These are phyloP conservation scores for Haliclona indistincta DNA, from an alignment of 37 sponge, comb jelly and placozoan species.

Conservation along the genomic window DNA sequence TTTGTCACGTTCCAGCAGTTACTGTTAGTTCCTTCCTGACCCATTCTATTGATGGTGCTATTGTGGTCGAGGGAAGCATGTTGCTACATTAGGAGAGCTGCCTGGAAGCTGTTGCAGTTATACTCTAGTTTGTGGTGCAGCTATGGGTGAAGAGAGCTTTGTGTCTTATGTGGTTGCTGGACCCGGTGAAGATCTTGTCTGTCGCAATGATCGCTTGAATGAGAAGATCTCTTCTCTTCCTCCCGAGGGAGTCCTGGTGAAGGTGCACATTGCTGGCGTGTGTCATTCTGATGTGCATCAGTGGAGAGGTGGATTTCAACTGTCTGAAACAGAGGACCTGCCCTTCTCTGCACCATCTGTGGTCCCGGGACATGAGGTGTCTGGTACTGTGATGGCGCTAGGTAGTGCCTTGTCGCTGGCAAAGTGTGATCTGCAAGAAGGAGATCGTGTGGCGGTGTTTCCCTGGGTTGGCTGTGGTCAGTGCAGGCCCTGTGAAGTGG, in stretches of 20 bases:
- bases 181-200: conserved; percentile 14
- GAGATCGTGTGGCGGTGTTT: conserved; percentile 46
- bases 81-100: no score
- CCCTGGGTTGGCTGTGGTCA: conserved; percentile 48
- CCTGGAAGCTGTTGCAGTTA: no score
- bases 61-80: no score
- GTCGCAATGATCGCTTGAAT: conserved; percentile 3
- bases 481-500: conserved; percentile 30
- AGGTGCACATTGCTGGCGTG: conserved; percentile 23
- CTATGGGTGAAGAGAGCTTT: no score
- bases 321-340: conserved; percentile 1
- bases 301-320: not conserved
- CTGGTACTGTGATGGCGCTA: conserved; percentile 26
- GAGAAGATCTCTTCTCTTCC: conserved; percentile 4
- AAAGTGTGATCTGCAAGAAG: not conserved
- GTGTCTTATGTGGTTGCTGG: not conserved
- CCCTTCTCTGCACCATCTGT: conserved; percentile 18
- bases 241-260: conserved; percentile 30
- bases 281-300: conserved; percentile 20
- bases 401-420: not conserved
- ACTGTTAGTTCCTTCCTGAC: no score
- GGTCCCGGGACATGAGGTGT: conserved; percentile 58
- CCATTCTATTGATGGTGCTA: no score
- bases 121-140: no score
- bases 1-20: no score